Percentiles rank a stretch among this genome's conserved stretches.
phyloP scores from a whole-genome alignment of 2,888 invertebrate genomes.

The Syrista parreyssii region DNA sequence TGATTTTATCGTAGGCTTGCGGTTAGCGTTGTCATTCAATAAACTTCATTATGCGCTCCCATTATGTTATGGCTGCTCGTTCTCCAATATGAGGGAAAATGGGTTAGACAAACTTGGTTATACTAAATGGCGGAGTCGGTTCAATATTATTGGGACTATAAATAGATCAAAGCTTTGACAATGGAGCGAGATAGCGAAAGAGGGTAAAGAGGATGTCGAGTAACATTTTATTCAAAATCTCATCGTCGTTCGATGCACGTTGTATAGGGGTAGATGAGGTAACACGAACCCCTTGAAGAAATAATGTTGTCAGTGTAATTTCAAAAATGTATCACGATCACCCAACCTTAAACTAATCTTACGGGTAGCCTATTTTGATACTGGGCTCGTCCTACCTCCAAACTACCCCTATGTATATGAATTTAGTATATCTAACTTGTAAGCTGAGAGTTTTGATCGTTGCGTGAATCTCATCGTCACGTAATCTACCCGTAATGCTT shows the following conservation, averaged over 20 bases:
- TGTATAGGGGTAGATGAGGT: not conserved
- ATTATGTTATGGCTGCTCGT: constrained; percentile 22
- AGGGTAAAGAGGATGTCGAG: not conserved
- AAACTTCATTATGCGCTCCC: constrained; percentile 31
- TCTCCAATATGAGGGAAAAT: constrained; percentile 15
- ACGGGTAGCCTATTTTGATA: not conserved
- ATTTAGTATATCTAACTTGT: not conserved
- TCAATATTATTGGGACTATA: not conserved
- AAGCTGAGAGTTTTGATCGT: not conserved
- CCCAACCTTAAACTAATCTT: not conserved
- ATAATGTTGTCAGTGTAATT: not conserved
- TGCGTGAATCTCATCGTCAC: not conserved
- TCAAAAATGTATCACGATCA: not conserved
- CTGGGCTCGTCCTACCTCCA: not conserved
- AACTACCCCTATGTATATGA: not conserved
- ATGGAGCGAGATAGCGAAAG: not conserved
- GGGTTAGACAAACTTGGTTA: constrained; percentile 14
- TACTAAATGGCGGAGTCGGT: constrained; percentile 6
- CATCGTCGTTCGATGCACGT: not conserved
- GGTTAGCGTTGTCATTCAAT: constrained; percentile 37
- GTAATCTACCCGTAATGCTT: not conserved
- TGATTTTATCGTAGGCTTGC: constrained; percentile 28
- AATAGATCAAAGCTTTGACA: not conserved
- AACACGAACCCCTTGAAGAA: not conserved
- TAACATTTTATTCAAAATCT: not conserved